These are phyloP conservation scores for Hirtodrosophila cameraria DNA, from an alignment of 2,888 invertebrate genomes.

Conservation along the genomic window DNA sequence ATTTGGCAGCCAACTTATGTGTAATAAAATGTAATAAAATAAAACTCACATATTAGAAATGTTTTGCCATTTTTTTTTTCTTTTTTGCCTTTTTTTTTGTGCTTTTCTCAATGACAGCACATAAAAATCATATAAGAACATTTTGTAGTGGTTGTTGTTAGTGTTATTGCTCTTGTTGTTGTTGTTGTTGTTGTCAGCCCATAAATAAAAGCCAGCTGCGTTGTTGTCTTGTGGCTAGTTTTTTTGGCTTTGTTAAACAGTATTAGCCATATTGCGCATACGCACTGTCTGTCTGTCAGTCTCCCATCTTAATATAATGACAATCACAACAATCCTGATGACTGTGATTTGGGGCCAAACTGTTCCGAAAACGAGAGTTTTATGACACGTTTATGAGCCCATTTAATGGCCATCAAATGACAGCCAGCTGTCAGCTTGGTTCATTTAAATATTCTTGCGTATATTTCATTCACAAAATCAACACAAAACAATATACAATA, in stretches of 20 bases:
- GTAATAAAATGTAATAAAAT: slow-evolving; percentile 79
- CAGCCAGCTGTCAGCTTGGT: slow-evolving; percentile 36
- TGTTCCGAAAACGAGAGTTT: slow-evolving; percentile 40
- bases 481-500: slow-evolving; percentile 10
- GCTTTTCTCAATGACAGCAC: slow-evolving; percentile 7
- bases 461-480: too few relatives aligned
- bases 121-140: slow-evolving; percentile 45
- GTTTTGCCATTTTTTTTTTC: slow-evolving; percentile 49
- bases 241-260: slow-evolving; percentile 45
- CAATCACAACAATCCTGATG: slow-evolving; percentile 33
- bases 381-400: slow-evolving; percentile 51
- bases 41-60: slow-evolving; percentile 77
- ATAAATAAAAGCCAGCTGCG: slow-evolving; percentile 46
- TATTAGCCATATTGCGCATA: slow-evolving; percentile 59
- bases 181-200: slow-evolving; percentile 30
- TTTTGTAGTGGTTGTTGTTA: slow-evolving; percentile 25
- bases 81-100: slow-evolving; percentile 2
- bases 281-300: slow-evolving; percentile 28
- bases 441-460: slow-evolving; percentile 35
- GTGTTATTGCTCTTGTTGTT: too few relatives aligned
- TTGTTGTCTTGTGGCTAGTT: slow-evolving; percentile 38
- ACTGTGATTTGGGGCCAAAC: slow-evolving; percentile 29
- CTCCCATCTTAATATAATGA: slow-evolving; percentile 32
- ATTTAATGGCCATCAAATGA: slow-evolving; percentile 42
- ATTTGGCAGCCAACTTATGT: slow-evolving; percentile 74